Percentiles rank a stretch among this genome's conserved stretches.
These are phyloP conservation scores for Eurois occulta DNA, from an alignment of 2,888 invertebrate genomes.

Conservation along the genomic window DNA sequence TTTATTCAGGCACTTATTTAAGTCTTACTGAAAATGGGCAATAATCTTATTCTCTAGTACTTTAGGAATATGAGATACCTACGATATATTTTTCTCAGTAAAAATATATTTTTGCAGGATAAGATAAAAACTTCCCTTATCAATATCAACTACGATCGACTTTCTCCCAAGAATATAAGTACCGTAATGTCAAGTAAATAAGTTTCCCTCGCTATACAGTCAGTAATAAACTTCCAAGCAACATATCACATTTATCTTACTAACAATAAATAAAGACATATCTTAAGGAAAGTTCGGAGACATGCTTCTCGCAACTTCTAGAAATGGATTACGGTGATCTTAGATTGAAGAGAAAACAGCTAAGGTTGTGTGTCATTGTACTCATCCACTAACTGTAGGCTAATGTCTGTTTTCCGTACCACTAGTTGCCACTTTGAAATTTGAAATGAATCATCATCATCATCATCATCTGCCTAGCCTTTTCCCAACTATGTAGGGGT, in stretches of 20 bases:
- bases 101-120: neutral
- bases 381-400: neutral
- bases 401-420: neutral
- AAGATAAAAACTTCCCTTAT: slow-evolving; percentile 49
- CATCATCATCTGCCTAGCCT: no score
- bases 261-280: slow-evolving; percentile 53
- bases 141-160: slow-evolving; percentile 46
- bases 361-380: neutral
- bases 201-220: slow-evolving; percentile 51
- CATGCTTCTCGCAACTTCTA: slow-evolving; percentile 17
- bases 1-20: no score
- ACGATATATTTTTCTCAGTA: neutral
- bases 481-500: no score
- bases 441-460: neutral
- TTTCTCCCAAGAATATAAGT: slow-evolving; percentile 45
- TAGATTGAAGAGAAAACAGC: neutral
- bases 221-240: slow-evolving; percentile 51
- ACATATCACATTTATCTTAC: slow-evolving; percentile 58
- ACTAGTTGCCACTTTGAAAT: no score
- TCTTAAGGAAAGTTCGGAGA: slow-evolving; percentile 16
- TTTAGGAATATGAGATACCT: neutral
- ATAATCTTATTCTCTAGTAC: no score
- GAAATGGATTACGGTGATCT: slow-evolving; percentile 12
- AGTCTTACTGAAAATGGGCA: no score
- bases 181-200: slow-evolving; percentile 58